phyloP scores from a whole-genome alignment of 2,113 vertebrate genomes.

The Serilophus lunatus region DNA sequence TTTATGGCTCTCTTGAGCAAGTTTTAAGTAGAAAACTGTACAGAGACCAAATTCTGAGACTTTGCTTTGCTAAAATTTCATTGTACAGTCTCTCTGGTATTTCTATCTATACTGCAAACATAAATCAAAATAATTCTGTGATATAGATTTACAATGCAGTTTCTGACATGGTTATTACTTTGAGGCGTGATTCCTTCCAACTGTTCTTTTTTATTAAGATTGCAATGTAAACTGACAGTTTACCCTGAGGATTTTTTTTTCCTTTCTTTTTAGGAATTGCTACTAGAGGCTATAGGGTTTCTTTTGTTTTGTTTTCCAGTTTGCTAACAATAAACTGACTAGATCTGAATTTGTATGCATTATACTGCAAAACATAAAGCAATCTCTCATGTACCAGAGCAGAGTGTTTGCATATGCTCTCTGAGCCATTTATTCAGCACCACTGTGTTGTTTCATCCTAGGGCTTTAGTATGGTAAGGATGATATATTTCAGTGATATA shows the following conservation, averaged over 20 bases:
- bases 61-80: slow-evolving; percentile 29
- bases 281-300: background rate
- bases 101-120: slow-evolving; percentile 32
- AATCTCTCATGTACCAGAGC: background rate
- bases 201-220: slow-evolving; percentile 48
- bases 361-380: background rate
- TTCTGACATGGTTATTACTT: slow-evolving; percentile 47
- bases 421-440: background rate
- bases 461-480: background rate
- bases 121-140: slow-evolving; percentile 69
- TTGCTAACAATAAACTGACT: slow-evolving; percentile 42
- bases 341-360: background rate
- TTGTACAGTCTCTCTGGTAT: slow-evolving; percentile 24
- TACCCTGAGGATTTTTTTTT: background rate
- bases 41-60: slow-evolving; percentile 36
- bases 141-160: slow-evolving; percentile 37
- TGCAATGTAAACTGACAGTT: slow-evolving; percentile 52
- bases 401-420: background rate
- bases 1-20: slow-evolving; percentile 65
- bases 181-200: slow-evolving; percentile 22
- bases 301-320: background rate
- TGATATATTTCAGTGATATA: background rate
- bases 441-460: background rate
- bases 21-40: slow-evolving; percentile 47
- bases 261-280: slow-evolving; percentile 11